Evolutionary conservation across 2,888 invertebrate genomes (phyloP), one percentile per base, ranked within the genome.

Genomic region (Aelia acuminata): DNA sequence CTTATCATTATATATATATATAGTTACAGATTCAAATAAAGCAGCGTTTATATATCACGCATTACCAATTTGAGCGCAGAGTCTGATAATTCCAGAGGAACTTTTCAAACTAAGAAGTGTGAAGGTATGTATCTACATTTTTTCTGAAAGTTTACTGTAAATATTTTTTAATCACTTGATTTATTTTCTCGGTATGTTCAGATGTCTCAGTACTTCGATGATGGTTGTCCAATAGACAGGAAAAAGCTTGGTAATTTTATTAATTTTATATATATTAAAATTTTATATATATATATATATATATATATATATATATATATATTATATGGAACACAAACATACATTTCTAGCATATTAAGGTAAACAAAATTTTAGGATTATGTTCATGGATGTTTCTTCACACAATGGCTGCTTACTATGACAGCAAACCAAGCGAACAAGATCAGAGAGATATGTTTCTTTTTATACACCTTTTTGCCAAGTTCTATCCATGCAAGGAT

Each of bases 371-470:
- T 49, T 92, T 97, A 84, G 97, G 97, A 22, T 86, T 88, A 84
- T 94, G 95, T 87, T 96, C 99, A 3, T 99, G 99, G 99, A 95
- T 96, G 10, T 95, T 99, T 90, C 93, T 99, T 3, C 99, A 99
- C 92, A 97, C 99, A 0, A 98, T 99, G 95, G 98, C 98, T 4
- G 97, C 98, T 0, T 97, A 98, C 92, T 99, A 96, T 93, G 98
- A 99, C 0, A 95, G 96, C 8, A 94, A 95, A 90, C 99, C 99
- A 0, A 94, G 95, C 0, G 92, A 92, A 8, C 92, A 94, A 70
- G 95, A 98, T 91, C 94, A 96, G 87, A 93, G 93, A 0, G 95
- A 97, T 90, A 97, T 98, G 95, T 94, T 93, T 80, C 93, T 94
- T 53, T 98, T 99, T 92, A 96, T 99, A 90, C 93, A 95, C 70